These are phyloP conservation scores for Tethya wilhelma DNA, from an alignment of 37 sponge, comb jelly and placozoan species.

Conservation along the genomic window DNA sequence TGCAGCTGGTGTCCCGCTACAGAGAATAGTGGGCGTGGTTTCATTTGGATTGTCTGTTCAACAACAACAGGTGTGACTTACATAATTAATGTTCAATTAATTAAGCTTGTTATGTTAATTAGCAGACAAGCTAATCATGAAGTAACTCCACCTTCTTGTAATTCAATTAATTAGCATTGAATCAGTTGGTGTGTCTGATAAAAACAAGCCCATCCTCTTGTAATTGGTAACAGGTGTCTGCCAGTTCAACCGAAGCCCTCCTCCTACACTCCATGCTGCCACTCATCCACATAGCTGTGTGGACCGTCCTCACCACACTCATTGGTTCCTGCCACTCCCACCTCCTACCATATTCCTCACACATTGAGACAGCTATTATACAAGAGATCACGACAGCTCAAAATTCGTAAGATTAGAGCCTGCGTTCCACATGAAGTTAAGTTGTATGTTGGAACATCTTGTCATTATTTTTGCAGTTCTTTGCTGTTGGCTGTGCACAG, in stretches of 20 bases:
- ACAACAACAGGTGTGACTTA: constrained; percentile 16
- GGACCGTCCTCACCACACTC: constrained; percentile 11
- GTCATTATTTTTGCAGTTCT: too few species aligned
- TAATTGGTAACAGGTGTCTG: neutral
- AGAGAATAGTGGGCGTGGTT: constrained; percentile 15
- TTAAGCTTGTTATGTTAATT: too few species aligned
- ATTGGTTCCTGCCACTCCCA: constrained; percentile 10
- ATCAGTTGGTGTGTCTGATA: too few species aligned
- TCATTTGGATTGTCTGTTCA: constrained; percentile 3
- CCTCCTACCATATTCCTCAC: constrained; percentile 27
- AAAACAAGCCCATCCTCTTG: too few species aligned
- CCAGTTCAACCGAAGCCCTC: neutral
- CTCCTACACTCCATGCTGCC: constrained; percentile 19
- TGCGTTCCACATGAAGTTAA: neutral
- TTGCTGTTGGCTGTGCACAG: constrained; percentile 2
- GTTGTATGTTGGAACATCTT: too few species aligned
- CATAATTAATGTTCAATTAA: too few species aligned
- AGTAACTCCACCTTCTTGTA: too few species aligned
- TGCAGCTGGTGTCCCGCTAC: constrained; percentile 14
- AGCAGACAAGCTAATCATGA: too few species aligned
- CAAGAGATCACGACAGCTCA: neutral
- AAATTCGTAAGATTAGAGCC: neutral
- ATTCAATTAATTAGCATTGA: too few species aligned
- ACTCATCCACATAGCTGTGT: constrained; percentile 12
- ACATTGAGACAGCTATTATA: constrained; percentile 9